A percentile compares a stretch with the other conserved stretches of the same genome.
These are phyloP conservation scores for Romanogobio albipinnatus DNA, from an alignment of 2,113 vertebrate species.

Conservation along the genomic window DNA sequence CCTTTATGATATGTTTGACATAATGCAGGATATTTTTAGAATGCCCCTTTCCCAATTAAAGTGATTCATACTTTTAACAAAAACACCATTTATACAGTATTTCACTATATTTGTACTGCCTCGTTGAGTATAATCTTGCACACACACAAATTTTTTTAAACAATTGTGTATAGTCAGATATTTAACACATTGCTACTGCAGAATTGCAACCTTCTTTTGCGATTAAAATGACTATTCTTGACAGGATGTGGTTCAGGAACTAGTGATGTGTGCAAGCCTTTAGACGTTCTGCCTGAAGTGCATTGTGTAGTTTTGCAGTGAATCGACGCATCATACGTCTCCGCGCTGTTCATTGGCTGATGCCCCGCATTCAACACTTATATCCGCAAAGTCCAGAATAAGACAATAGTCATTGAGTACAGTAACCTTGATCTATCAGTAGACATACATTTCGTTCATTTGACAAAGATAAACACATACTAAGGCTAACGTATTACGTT, in stretches of 20 bases:
- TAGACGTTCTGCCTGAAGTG: neutral
- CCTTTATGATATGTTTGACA: neutral
- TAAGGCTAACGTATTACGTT: neutral
- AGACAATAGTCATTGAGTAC: neutral
- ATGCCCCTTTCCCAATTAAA: neutral
- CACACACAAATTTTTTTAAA: neutral
- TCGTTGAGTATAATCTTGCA: too few relatives aligned
- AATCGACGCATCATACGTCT: neutral
- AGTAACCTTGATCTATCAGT: neutral
- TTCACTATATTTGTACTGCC: neutral
- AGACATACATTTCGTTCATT: neutral
- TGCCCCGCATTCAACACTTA: neutral
- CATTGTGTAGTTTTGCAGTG: conserved; percentile 11
- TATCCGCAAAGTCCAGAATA: neutral
- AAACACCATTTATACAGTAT: neutral
- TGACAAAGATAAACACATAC: neutral
- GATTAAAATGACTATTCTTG: neutral
- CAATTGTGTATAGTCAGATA: neutral
- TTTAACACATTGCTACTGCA: neutral
- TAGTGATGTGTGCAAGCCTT: neutral
- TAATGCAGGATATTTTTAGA: neutral
- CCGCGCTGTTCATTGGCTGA: neutral
- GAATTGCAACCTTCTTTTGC: neutral
- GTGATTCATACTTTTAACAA: neutral
- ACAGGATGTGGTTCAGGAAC: neutral